Evolutionary conservation across 2,113 vertebrate genomes (phyloP).

Genomic region (Sterrhoptilus dennistouni): DNA sequence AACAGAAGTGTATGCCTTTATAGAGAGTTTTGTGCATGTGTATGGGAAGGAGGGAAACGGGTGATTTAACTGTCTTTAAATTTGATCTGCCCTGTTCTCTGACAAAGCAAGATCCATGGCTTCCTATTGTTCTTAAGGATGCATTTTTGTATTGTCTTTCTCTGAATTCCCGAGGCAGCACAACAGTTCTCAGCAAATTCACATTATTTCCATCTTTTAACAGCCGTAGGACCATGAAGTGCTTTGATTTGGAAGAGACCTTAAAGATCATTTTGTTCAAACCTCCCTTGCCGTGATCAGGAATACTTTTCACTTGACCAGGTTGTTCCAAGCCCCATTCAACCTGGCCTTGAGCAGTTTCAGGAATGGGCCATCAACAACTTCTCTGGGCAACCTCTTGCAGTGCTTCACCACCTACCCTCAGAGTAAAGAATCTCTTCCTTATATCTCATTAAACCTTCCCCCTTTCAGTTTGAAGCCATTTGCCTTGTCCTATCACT

Average conservation of each 20-base stretch:
- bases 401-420: not conserved
- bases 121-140: not conserved
- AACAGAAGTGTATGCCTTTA: conserved; percentile 28
- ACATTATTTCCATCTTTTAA: not conserved
- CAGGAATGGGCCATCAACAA: not conserved
- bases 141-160: not conserved
- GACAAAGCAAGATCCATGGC: not conserved
- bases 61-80: conserved; percentile 13
- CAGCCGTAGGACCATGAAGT: not conserved
- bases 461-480: not conserved
- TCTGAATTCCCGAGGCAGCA: not conserved
- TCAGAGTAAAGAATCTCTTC: not conserved
- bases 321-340: not conserved
- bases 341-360: not conserved
- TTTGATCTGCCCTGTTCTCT: not conserved
- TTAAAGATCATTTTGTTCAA: not conserved
- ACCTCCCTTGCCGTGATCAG: not conserved
- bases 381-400: not conserved
- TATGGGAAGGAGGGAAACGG: not conserved
- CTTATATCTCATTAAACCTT: not conserved
- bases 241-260: not conserved
- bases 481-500: not conserved
- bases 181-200: not conserved
- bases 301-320: not conserved
- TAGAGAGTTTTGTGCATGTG: not conserved